phyloP scores from a whole-genome alignment of 2,888 invertebrate genomes.

The Tetramorium bicarinatum region DNA sequence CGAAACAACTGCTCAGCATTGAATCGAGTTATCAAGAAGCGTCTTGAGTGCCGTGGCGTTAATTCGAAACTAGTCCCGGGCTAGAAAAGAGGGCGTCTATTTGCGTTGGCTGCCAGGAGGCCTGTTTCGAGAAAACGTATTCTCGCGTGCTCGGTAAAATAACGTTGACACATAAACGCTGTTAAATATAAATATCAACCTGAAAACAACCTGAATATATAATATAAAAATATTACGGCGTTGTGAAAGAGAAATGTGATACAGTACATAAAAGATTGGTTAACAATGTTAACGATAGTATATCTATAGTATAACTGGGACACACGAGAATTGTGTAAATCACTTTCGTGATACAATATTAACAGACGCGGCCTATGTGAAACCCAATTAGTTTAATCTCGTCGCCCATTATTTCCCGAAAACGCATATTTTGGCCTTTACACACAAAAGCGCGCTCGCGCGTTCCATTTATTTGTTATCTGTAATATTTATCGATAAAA shows the following conservation, averaged over 20 bases:
- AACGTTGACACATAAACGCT: background rate
- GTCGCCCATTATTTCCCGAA: slow-evolving; percentile 8
- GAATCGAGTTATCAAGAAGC: slow-evolving; percentile 59
- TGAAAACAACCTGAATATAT: background rate
- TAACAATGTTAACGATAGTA: background rate
- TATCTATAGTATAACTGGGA: background rate
- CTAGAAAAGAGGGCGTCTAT: slow-evolving; percentile 46
- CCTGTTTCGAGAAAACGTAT: background rate
- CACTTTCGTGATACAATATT: slow-evolving; percentile 17
- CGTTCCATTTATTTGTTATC: background rate
- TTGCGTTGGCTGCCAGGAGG: slow-evolving; percentile 7
- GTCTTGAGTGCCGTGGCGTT: slow-evolving; percentile 35
- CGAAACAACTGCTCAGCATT: slow-evolving; percentile 59
- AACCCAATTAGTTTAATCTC: slow-evolving; percentile 23
- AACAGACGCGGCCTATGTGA: background rate
- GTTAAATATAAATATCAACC: background rate
- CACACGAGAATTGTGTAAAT: background rate
- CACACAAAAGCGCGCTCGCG: background rate
- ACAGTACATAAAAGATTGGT: background rate
- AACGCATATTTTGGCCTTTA: background rate
- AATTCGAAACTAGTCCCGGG: slow-evolving; percentile 32
- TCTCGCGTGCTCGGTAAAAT: slow-evolving; percentile 4
- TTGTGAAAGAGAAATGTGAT: background rate
- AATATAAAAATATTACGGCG: background rate
- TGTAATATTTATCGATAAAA: background rate